Base-by-base conservation (phyloP, 2,113 vertebrate genomes). In the Aptenodytes forsteri region DNA sequence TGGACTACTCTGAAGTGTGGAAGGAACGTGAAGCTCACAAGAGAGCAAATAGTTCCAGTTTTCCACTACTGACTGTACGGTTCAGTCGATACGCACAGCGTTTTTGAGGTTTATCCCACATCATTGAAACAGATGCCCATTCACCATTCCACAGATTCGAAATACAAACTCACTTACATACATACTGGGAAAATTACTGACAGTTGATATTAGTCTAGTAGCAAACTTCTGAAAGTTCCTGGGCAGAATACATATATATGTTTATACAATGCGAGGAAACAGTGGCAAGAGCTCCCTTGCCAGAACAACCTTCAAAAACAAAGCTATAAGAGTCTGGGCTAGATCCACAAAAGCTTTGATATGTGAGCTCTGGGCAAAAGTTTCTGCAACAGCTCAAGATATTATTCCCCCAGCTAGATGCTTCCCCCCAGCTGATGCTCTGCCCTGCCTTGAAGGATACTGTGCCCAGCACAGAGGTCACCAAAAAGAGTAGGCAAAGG, bases 241-340 rank as follows among this genome's bases (percentile, higher is more conserved):
- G 78, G 87, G 29, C 78, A 89, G 83, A 96, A 87, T 0, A 29
- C 62, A 94, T 21, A 13, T 18, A 12, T 9, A 80, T 70, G 71
- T 91, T 96, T 96, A 96, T 10, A 96, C 20, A 94, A 85, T 30
- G 82, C 12, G 3, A 93, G 96, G 94, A 97, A 97, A 91, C 73
- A 70, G 91, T 21, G 78, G 87, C 58, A 76, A 96, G 84, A 93
- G 50, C 55, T 88, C 61, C 75, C 55, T 71, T 88, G 84, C 85
- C 93, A 93, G 78, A 95, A 75, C 32, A 66, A 77, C 50, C 65
- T 91, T 95, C 71, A 70, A 64, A 96, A 96, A 80, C 89, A 96
- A 93, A 94, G 46, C 70, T 46, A n/a, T 0, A 59, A n/a, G 22
- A 94, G 54, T 27, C 71, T 77, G 64, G 52, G 62, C 6, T 19